These are phyloP conservation scores for Pipra filicauda DNA, from an alignment of 2,113 vertebrate genomes.

Conservation along the genomic window DNA sequence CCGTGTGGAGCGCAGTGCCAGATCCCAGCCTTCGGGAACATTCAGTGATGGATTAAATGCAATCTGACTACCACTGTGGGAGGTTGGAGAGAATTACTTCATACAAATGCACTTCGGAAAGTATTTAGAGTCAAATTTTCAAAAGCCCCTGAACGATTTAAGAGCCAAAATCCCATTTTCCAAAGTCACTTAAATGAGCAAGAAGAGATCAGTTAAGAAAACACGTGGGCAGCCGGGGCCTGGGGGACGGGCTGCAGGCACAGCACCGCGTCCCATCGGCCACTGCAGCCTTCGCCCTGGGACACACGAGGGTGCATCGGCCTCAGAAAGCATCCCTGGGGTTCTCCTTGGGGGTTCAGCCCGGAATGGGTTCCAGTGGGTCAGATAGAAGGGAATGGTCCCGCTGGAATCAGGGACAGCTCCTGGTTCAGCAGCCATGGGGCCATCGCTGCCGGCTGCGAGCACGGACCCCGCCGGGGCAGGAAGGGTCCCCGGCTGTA, in stretches of 20 bases:
- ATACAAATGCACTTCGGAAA: slow-evolving; percentile 62
- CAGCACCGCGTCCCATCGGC: neutral
- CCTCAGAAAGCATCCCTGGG: neutral
- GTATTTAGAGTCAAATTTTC: slow-evolving; percentile 66
- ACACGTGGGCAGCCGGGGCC: neutral
- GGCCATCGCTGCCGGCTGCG: rapidly evolving
- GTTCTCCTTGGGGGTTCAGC: neutral
- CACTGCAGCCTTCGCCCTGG: neutral
- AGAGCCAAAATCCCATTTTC: slow-evolving; percentile 66
- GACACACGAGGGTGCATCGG: rapidly evolving
- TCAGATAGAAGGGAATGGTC: rapidly evolving
- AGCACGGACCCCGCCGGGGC: rapidly evolving
- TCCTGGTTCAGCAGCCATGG: rapidly evolving
- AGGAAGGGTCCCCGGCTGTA: neutral
- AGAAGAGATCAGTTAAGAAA: slow-evolving; percentile 13
- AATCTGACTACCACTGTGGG: slow-evolving; percentile 64
- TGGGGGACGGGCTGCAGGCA: neutral
- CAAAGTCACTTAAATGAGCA: slow-evolving; percentile 48
- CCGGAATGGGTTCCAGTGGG: rapidly evolving
- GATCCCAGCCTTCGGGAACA: slow-evolving; percentile 64
- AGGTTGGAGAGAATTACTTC: slow-evolving; percentile 68
- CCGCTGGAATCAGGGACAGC: rapidly evolving
- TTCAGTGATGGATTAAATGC: slow-evolving; percentile 65
- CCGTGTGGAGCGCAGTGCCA: slow-evolving; percentile 48
- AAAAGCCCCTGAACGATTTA: slow-evolving; percentile 63